Evolutionary conservation across 2,113 vertebrate genomes (phyloP).

Genomic region (Murina feae): DNA sequence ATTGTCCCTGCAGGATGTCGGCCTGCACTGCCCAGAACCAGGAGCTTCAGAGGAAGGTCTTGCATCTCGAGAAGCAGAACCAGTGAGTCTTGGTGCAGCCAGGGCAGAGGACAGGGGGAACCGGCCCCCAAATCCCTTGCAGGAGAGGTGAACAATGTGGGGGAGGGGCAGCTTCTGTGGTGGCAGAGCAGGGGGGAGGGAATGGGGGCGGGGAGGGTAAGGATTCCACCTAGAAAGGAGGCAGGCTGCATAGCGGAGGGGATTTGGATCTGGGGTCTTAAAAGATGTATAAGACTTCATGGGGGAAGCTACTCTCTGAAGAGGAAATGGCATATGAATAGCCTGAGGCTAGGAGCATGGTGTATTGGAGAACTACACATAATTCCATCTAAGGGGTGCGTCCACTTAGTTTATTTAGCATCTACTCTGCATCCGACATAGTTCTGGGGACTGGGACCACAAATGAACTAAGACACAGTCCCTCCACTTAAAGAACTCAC

Average conservation of each 20-base stretch:
- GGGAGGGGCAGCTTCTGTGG: too few species aligned
- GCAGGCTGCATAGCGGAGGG: not conserved
- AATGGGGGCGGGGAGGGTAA: not conserved
- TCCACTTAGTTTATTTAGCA: not conserved
- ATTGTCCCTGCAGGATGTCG: slow-evolving; percentile 84
- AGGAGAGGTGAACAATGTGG: not conserved
- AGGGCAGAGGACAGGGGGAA: not conserved
- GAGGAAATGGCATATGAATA: not conserved
- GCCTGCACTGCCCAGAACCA: slow-evolving; percentile 92
- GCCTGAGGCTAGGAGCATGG: not conserved
- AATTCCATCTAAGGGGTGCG: not conserved
- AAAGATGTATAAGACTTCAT: not conserved
- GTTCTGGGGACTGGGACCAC: not conserved
- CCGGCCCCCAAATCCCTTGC: not conserved
- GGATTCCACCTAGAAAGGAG: not conserved
- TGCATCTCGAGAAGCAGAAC: slow-evolving; percentile 95
- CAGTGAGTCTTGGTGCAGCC: slow-evolving; percentile 83
- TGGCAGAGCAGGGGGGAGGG: too few species aligned
- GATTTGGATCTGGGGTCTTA: not conserved
- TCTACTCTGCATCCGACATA: not conserved
- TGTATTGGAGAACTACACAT: not conserved
- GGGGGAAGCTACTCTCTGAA: not conserved
- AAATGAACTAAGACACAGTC: not conserved
- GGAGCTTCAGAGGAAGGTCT: slow-evolving; percentile 95
- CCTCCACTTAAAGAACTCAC: not conserved